A percentile compares a stretch with the other conserved stretches of the same genome.
These are phyloP conservation scores for Alitta virens DNA, from an alignment of 2,888 invertebrate genomes.

Conservation along the genomic window DNA sequence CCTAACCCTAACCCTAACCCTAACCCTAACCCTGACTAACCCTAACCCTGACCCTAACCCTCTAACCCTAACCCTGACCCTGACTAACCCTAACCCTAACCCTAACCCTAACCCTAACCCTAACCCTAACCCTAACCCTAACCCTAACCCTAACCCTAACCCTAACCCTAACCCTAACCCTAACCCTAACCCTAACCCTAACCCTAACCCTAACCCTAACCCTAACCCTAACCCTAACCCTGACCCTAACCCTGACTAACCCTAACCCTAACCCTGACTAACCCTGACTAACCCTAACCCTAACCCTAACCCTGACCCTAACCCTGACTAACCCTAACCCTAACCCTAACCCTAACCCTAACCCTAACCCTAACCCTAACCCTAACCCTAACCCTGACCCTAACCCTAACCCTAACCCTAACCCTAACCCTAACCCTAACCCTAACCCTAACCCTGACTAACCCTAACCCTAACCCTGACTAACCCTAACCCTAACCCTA, in stretches of 20 bases:
- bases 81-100: constrained; percentile 28
- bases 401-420: constrained; percentile 27
- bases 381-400: no score
- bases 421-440: constrained; percentile 21
- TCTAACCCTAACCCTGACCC: no score
- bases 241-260: no score
- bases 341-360: constrained; percentile 28
- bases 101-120: constrained; percentile 29
- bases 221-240: no score
- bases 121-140: constrained; percentile 29
- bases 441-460: constrained; percentile 18
- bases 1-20: constrained; percentile 23
- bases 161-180: constrained; percentile 26
- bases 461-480: constrained; percentile 20
- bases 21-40: constrained; percentile 22
- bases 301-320: no score
- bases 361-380: constrained; percentile 31
- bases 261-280: constrained; percentile 19
- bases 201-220: constrained; percentile 25
- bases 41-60: constrained; percentile 20
- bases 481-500: constrained; percentile 18
- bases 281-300: constrained; percentile 28
- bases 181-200: constrained; percentile 26
- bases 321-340: constrained; percentile 30
- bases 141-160: constrained; percentile 26